A percentile compares a stretch with the other conserved stretches of the same genome.
Conservation (phyloP, 2,888 invertebrate genomes). For the Lottia scabra region DNA sequence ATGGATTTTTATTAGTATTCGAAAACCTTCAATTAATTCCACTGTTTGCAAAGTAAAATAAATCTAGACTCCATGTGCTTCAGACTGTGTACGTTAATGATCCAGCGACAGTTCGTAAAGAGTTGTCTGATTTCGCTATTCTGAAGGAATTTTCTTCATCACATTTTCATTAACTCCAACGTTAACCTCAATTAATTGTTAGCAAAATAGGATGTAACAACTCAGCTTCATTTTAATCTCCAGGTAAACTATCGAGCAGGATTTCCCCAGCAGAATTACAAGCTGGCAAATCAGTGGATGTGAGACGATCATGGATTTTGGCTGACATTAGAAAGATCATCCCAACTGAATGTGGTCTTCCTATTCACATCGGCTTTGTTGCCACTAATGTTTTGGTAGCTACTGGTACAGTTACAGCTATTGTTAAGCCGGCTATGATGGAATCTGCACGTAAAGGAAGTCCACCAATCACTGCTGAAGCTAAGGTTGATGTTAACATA, state of each 20-base stretch:
- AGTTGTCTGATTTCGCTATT: too few species aligned
- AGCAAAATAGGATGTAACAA: too few species aligned
- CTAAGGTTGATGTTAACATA: conserved; percentile 10
- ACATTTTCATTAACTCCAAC: too few species aligned
- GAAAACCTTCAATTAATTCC: conserved; percentile 5
- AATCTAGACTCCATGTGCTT: too few species aligned
- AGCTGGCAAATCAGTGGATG: conserved; percentile 17
- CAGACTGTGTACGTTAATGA: too few species aligned
- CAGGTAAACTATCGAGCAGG: too few species aligned
- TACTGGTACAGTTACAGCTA: conserved; percentile 23
- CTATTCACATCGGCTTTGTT: conserved; percentile 34
- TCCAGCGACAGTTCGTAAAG: too few species aligned
- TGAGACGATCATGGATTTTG: conserved; percentile 24
- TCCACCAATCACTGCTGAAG: conserved; percentile 14
- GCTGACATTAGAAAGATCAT: conserved; percentile 27
- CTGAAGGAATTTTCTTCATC: too few species aligned
- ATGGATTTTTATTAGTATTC: conserved; percentile 25
- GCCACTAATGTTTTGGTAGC: conserved; percentile 30
- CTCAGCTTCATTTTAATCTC: too few species aligned
- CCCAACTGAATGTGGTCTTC: conserved; percentile 45
- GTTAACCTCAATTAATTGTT: too few species aligned
- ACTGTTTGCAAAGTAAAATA: too few species aligned
- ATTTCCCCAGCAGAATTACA: conserved; percentile 8
- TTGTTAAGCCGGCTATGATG: conserved; percentile 21
- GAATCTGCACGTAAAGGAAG: conserved; percentile 19